Evolutionary conservation across 2,113 vertebrate species (phyloP).

Genomic region (Galeopterus variegatus): DNA sequence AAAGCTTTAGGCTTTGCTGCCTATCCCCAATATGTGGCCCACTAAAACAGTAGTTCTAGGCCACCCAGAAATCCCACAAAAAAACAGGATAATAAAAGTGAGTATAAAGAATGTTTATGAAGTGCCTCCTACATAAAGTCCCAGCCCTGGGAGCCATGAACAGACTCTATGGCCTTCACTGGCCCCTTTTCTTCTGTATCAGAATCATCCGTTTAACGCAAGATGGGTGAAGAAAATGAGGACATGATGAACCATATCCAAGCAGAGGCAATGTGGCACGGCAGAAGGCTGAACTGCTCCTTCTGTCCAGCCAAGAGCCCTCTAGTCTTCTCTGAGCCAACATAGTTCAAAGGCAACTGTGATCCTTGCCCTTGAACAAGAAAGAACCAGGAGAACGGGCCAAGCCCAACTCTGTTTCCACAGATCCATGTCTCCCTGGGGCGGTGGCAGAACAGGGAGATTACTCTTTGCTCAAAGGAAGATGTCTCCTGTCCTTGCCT

Average conservation of each 20-base stretch:
- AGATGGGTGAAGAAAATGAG: background rate
- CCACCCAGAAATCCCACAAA: background rate
- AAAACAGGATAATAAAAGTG: background rate
- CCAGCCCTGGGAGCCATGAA: background rate
- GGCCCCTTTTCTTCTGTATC: background rate
- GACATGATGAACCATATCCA: background rate
- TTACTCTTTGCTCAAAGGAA: conserved; percentile 90
- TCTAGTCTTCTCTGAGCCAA: background rate
- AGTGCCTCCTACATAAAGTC: background rate
- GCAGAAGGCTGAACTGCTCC: background rate
- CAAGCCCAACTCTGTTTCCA: background rate
- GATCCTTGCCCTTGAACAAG: background rate
- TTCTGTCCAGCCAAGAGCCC: background rate
- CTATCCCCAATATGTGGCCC: background rate
- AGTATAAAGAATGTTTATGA: conserved; percentile 22
- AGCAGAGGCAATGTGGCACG: background rate
- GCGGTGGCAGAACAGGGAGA: conserved; percentile 5
- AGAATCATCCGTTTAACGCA: background rate
- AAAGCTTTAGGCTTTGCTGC: background rate
- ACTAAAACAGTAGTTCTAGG: background rate
- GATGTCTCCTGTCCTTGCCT: conserved; percentile 93
- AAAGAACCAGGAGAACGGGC: background rate
- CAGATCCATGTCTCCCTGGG: background rate
- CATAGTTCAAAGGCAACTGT: background rate
- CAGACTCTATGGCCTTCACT: background rate